These are phyloP conservation scores for Zygaena filipendulae DNA, from an alignment of 2,888 invertebrate species.

Conservation along the genomic window DNA sequence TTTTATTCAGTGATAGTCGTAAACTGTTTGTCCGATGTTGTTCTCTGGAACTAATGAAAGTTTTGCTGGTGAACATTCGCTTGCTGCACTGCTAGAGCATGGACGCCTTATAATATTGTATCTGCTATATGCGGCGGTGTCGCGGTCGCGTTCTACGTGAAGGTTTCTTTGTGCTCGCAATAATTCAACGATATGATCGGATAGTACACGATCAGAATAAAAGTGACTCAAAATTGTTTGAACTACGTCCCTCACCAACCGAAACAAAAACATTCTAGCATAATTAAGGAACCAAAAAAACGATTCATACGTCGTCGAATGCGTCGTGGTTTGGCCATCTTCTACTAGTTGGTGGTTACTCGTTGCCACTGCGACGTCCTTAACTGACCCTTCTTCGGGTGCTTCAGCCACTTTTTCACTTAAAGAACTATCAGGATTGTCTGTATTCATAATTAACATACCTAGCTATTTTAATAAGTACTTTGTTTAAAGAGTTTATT, in stretches of 20 bases:
- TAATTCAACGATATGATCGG: conserved; percentile 37
- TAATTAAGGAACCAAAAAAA: conserved; percentile 40
- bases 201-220: conserved; percentile 30
- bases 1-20: no score
- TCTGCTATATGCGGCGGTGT: conserved; percentile 30
- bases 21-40: no score
- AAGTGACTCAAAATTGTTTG: conserved; percentile 27
- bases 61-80: conserved; percentile 26
- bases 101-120: conserved; percentile 25
- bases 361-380: conserved; percentile 21
- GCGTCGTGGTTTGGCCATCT: conserved; percentile 25
- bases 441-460: neutral
- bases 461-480: conserved; percentile 13
- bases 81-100: conserved; percentile 7
- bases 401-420: conserved; percentile 5
- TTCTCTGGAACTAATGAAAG: conserved; percentile 33
- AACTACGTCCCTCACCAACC: conserved; percentile 38
- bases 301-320: conserved; percentile 47
- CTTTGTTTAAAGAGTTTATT: no score
- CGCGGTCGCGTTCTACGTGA: conserved; percentile 27
- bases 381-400: conserved; percentile 18
- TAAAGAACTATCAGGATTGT: conserved; percentile 1
- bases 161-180: conserved; percentile 31
- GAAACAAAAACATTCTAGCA: conserved; percentile 33
- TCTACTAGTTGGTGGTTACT: conserved; percentile 22